These are phyloP conservation scores for Quiscalus mexicanus DNA, from an alignment of 2,113 vertebrate species.

Conservation along the genomic window DNA sequence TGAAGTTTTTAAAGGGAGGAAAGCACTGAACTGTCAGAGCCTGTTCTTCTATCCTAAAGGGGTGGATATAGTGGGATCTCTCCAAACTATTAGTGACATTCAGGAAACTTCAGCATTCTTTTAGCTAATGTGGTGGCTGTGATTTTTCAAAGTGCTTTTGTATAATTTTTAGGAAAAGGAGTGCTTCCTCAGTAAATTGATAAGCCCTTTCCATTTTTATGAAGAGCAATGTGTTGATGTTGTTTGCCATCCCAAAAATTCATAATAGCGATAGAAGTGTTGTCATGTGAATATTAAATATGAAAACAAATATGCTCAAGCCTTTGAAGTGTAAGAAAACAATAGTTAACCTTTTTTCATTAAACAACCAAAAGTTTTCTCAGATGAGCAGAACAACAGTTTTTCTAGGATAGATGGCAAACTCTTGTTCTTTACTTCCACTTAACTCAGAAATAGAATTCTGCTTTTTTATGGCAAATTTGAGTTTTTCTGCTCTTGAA, in stretches of 20 bases:
- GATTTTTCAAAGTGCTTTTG: background rate
- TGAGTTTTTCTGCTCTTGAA: background rate
- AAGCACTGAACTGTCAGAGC: background rate
- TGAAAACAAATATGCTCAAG: slow-evolving; percentile 19
- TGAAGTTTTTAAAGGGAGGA: background rate
- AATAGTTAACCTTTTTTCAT: background rate
- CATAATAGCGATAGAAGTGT: background rate
- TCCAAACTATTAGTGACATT: background rate
- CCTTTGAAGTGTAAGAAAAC: slow-evolving; percentile 42
- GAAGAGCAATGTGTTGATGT: background rate
- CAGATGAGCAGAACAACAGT: background rate
- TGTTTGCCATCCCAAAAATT: background rate
- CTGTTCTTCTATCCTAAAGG: background rate
- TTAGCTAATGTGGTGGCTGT: background rate
- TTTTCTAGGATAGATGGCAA: background rate
- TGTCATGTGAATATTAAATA: slow-evolving; percentile 15
- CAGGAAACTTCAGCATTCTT: background rate
- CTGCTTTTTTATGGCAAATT: background rate
- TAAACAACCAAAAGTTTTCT: background rate
- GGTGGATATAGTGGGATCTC: background rate
- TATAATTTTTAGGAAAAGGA: slow-evolving; percentile 12
- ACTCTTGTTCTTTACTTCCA: background rate
- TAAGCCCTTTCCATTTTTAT: slow-evolving; percentile 8
- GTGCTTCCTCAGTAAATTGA: background rate
- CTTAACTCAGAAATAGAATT: background rate